These are phyloP conservation scores for Sebastes hopkinsi DNA, from an alignment of 2,797 vertebrate genomes.

Conservation along the genomic window DNA sequence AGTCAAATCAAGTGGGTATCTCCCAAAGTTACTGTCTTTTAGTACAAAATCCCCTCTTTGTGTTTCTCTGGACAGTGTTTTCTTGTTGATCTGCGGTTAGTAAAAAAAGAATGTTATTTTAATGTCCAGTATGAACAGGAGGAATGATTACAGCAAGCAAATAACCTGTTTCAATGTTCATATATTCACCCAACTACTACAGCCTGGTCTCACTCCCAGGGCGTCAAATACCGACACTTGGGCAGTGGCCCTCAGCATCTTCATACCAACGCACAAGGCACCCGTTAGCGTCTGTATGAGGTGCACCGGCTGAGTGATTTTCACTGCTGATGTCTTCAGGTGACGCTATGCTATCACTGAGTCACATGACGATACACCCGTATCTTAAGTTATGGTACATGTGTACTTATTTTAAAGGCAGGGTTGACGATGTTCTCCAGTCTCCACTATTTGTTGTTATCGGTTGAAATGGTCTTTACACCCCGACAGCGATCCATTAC, in stretches of 20 bases:
- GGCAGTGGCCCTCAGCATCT: not conserved
- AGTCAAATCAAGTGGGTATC: not conserved
- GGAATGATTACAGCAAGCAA: not conserved
- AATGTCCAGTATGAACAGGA: not conserved
- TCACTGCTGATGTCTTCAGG: too few species aligned
- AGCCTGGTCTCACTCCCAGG: not conserved
- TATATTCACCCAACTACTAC: not conserved
- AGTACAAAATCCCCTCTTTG: not conserved
- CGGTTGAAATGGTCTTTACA: too few species aligned
- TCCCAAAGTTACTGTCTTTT: not conserved
- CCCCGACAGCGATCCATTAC: too few species aligned
- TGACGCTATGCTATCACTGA: not conserved
- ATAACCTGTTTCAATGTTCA: not conserved
- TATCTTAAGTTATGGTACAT: not conserved
- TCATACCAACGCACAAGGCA: not conserved
- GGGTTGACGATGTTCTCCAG: too few species aligned
- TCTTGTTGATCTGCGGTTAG: not conserved
- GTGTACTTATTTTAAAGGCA: not conserved
- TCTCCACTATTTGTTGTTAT: too few species aligned
- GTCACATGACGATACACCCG: not conserved
- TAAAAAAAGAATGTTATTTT: not conserved
- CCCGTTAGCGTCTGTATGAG: not conserved
- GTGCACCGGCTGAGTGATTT: too few species aligned
- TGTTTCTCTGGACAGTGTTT: not conserved
- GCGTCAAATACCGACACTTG: not conserved